These are phyloP conservation scores for Datnioides undecimradiatus DNA, from an alignment of 2,113 vertebrate species.

Conservation along the genomic window DNA sequence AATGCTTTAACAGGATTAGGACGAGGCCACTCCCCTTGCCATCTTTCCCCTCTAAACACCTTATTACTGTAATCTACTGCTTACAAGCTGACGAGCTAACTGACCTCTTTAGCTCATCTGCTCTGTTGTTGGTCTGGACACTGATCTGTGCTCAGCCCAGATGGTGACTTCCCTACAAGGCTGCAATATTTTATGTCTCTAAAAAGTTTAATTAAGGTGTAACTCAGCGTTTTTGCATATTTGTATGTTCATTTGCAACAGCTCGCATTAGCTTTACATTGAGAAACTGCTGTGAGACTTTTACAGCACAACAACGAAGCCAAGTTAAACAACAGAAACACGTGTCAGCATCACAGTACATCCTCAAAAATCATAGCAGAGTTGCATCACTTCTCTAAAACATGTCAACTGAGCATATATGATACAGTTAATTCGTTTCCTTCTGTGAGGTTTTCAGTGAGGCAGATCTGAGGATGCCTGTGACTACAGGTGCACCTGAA, in stretches of 20 bases:
- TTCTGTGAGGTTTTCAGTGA: no score
- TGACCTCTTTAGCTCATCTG: conserved; percentile 70
- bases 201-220: background rate
- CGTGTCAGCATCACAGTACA: background rate
- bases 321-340: no score
- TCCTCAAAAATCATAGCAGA: background rate
- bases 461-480: no score
- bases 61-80: conserved; percentile 70
- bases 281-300: background rate
- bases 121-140: conserved; percentile 5
- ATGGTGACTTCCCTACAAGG: background rate
- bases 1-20: conserved; percentile 82
- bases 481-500: no score
- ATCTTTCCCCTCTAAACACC: conserved; percentile 72
- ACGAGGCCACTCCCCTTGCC: conserved; percentile 51
- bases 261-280: background rate
- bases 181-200: background rate
- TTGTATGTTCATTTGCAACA: background rate
- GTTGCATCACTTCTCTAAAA: background rate
- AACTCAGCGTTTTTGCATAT: background rate
- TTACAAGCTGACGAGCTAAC: conserved; percentile 37
- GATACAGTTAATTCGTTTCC: background rate
- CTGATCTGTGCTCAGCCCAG: conserved; percentile 33
- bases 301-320: no score
- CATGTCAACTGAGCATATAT: background rate